Base-by-base conservation (phyloP, 1,140 invertebrate genomes). In the Drosophila pallidifrons region DNA sequence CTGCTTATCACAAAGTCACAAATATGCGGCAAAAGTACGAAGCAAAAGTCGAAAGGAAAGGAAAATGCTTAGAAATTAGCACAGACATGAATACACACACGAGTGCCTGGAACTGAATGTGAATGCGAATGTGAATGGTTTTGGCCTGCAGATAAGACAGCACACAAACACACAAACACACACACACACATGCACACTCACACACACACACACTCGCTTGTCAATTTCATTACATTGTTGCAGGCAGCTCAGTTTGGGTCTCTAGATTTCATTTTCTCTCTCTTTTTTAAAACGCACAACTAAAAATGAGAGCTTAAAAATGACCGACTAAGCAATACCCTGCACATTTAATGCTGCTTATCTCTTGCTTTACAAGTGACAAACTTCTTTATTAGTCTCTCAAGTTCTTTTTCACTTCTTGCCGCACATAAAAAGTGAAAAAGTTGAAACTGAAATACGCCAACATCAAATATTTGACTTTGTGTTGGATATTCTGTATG, bases 391-490 rank as follows among this genome's bases (percentile, higher is more conserved):
- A 6, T n/a, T 57, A 3, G 13, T 25, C 2, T 11, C 15, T 16
- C 35, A 57, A 20, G 32, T 13, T 35, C 32, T 1, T 46, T 15
- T 11, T 5, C 6, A 6, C 20, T 20, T 55, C 3, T 45, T 45
- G 20, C 51, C 32, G 41, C 10, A 25, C 16, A 46, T 54, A 45
- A 55, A 55, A 41, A 47, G 52, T 47, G 54, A 57, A 67, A 87
- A 86, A 85, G 80, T 83, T 87, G 61, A 87, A 87, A 87, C 61
- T 79, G 82, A 87, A 87, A 87, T 87, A 61, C 72, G 63, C 66
- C 76, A 88, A 88, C 77, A 66, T 82, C 83, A 87, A 88, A 88
- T 87, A 87, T 87, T 87, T 87, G 83, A 88, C 82, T 87, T 87
- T 87, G 80, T 87, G 75, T 81, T 79, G 68, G 28, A 30, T 38